Base-by-base conservation (phyloP, 1,140 invertebrate species). In the Dermatophagoides farinae region DNA sequence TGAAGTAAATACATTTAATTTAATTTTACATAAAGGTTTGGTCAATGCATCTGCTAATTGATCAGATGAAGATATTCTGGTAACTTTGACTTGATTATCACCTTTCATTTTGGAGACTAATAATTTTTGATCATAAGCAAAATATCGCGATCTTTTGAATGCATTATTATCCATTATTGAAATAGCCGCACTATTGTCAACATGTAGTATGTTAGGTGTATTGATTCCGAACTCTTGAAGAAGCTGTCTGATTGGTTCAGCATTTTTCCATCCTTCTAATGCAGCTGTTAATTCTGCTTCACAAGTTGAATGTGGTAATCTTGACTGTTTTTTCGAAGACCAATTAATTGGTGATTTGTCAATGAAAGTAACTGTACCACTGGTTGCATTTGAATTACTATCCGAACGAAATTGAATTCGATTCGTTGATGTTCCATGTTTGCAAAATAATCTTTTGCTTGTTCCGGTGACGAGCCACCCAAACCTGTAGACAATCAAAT, bases 71-170 rank as follows among this genome's bases (percentile, higher is more conserved):
- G 22, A 12, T 8, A 57, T 16, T 4, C 51, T 52, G 38, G 37
- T n/a, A 14, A 67, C 6, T 44, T 44, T 44, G 14, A 44, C 6
- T 5, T 1, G 14, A 44, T 20, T 44, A 5, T 44, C 43, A 31
- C 31, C 2, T 10, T 44, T 10, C 14, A 44, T 44, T 10, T 44
- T 20, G 10, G 14, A 20, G 0, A 39, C 5, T 22, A 62, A 38
- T 50, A 11, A 25, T 31, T 54, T 47, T 18, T 53, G 64, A n/a
- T 61, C 53, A 10, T 68, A 64, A 47, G 67, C 60, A 46, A 73
- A 74, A 57, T 72, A 71, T 60, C 73, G 72, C 0, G 71, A 70
- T 52, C 72, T 64, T 38, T 65, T 59, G 46, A 71, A 71, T 43
- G 70, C 67, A 9, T 70, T 68, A 65, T 73, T 73, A 41, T 71